Percentiles rank a stretch among this genome's conserved stretches.
Conservation (phyloP, 2,113 vertebrate species). For the Labrus mixtus region DNA sequence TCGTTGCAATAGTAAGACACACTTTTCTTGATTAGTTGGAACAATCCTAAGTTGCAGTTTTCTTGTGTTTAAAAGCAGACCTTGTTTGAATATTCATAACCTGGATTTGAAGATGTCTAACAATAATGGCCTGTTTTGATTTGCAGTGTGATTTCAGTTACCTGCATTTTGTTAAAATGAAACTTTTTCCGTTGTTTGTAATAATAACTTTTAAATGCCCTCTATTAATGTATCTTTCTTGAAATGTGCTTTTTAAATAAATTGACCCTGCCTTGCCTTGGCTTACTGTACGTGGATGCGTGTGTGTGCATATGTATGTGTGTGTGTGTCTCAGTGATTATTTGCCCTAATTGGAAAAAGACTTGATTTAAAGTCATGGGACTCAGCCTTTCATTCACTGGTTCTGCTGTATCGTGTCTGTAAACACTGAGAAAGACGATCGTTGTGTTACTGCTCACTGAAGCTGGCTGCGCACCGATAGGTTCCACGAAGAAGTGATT, state of each 20-base stretch:
- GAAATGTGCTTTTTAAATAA: too few species aligned
- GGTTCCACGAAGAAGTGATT: constrained; percentile 13
- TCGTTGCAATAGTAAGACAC: constrained; percentile 91
- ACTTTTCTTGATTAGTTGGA: constrained; percentile 89
- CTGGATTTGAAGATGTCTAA: constrained; percentile 84
- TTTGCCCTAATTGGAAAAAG: constrained; percentile 10
- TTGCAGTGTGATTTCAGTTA: constrained; percentile 88
- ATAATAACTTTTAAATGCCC: too few species aligned
- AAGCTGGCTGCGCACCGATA: constrained; percentile 7
- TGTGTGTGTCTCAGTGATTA: background rate
- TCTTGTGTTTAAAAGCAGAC: constrained; percentile 87
- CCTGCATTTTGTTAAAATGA: constrained; percentile 74
- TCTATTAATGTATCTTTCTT: too few species aligned
- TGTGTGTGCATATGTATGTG: background rate
- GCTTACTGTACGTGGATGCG: background rate
- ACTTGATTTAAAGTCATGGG: constrained; percentile 31
- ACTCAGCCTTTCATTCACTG: constrained; percentile 7
- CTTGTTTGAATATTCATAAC: constrained; percentile 63
- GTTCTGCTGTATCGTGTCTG: background rate
- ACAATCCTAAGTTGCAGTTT: constrained; percentile 88
- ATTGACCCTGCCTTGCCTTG: too few species aligned
- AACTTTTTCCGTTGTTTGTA: too few species aligned
- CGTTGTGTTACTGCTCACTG: constrained; percentile 12
- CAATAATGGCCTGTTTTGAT: constrained; percentile 86
- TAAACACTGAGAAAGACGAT: background rate